Evolutionary conservation across 1,140 invertebrate genomes (phyloP), one percentile per base, ranked within the genome.

Genomic region (Leptinotarsa defecta): DNA sequence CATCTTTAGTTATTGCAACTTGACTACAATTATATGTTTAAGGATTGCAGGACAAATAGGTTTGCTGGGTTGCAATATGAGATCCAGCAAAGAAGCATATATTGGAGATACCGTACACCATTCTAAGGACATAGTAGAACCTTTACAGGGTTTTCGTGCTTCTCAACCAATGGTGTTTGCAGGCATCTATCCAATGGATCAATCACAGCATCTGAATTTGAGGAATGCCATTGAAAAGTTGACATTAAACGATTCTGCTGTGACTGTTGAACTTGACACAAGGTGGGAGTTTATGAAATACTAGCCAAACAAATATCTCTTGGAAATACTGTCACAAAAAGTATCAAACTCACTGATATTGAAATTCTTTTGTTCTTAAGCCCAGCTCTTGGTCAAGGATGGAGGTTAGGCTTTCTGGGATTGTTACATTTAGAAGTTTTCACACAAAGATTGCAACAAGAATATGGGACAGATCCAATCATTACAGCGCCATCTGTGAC

Each of bases 371-470:
- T 17, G 20, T 27, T 80, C 87, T 88, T 71, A 82, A 97, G 96
- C 89, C 91, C 94, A 74, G 96, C 96, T 4, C 86, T 99, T 65
- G 98, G 98, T 15, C 93, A 95, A 85, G 98, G 97, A 52, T 99
- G 95, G 94, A 89, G 95, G 65, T 85, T 98, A 48, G 97, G 97
- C 5, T 99, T 99, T 86, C 87, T 99, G 5, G 98, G 98, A 0
- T 86, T 99, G 4, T 87, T 99, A 8, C 98, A 99, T 85, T 92
- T 99, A 89, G 97, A 99, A 86, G 97, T 99, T 1, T 99, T 99
- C 83, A 93, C 91, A 75, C 96, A 99, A 85, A 88, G 98, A 24
- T 86, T 99, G 24, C 92, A 98, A 80, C 96, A 99, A 85, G 98
- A 99, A 87, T 94, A 96, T 86, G 92, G 92, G 81, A 92, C 95